Percentiles rank a stretch among this genome's conserved stretches.
Conservation (phyloP, 2,797 vertebrate species). For the Epinephelus coioides region DNA sequence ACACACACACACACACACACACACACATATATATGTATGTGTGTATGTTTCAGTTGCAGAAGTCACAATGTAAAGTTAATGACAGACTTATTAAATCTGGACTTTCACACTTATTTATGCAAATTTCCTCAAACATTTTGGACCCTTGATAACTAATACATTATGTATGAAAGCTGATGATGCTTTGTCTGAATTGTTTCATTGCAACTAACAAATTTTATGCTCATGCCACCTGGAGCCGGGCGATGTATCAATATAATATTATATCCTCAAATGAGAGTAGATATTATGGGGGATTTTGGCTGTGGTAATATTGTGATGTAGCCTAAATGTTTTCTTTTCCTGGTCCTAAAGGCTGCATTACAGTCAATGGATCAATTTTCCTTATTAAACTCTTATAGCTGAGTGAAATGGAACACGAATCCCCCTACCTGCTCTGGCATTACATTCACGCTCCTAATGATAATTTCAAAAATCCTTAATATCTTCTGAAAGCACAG, state of each 20-base stretch:
- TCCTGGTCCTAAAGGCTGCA: conserved; percentile 36
- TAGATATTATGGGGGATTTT: conserved; percentile 57
- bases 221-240: conserved; percentile 33
- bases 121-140: conserved; percentile 17
- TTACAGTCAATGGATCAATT: conserved; percentile 50
- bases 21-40: too few species aligned
- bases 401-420: conserved; percentile 47
- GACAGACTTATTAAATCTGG: background rate
- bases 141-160: conserved; percentile 28
- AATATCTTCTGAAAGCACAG: conserved; percentile 45
- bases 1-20: too few species aligned
- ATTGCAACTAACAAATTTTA: conserved; percentile 26
- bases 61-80: background rate
- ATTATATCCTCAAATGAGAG: conserved; percentile 51
- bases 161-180: conserved; percentile 40
- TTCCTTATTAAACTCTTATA: conserved; percentile 42
- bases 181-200: conserved; percentile 41
- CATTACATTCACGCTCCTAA: conserved; percentile 37
- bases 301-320: conserved; percentile 42
- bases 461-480: conserved; percentile 39
- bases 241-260: conserved; percentile 16
- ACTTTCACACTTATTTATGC: background rate
- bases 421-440: conserved; percentile 27
- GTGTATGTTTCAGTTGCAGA: background rate
- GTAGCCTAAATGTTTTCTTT: conserved; percentile 44